Conservation (phyloP, 2,888 invertebrate genomes). For the Pristionchus mayeri region DNA sequence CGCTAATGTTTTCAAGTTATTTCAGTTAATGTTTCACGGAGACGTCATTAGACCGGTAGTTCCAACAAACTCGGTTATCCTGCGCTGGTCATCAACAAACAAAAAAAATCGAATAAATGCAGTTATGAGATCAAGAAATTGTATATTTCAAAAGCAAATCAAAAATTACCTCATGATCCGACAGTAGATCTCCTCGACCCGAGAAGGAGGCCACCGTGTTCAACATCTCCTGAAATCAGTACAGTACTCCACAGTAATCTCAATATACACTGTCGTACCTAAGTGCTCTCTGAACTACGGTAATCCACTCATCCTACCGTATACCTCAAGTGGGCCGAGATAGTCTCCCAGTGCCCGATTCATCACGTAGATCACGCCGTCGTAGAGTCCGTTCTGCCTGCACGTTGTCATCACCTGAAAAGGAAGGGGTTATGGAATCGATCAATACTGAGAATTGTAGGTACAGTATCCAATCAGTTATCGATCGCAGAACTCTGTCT, state of each 20-base stretch:
- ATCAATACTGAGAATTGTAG: not conserved
- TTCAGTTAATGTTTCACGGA: no score
- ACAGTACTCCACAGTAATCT: constrained; percentile 44
- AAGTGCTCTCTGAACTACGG: not conserved
- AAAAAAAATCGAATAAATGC: no score
- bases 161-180: constrained; percentile 76
- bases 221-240: constrained; percentile 72
- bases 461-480: not conserved
- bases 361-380: constrained; percentile 85
- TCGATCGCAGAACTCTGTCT: not conserved
- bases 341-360: constrained; percentile 86
- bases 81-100: no score
- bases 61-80: no score
- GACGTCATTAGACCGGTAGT: no score
- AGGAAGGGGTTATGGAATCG: not conserved
- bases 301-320: not conserved
- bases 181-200: constrained; percentile 61
- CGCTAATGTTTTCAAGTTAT: no score
- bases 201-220: constrained; percentile 62
- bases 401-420: constrained; percentile 80
- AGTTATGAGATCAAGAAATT: no score
- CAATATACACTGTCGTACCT: no score
- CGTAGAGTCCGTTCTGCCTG: constrained; percentile 82
- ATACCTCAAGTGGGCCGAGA: constrained; percentile 84
- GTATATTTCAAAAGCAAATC: no score